Percentiles rank a stretch among this genome's conserved stretches.
Evolutionary conservation across 2,113 vertebrate species (phyloP).

Genomic region (Dipodomys stephensi): DNA sequence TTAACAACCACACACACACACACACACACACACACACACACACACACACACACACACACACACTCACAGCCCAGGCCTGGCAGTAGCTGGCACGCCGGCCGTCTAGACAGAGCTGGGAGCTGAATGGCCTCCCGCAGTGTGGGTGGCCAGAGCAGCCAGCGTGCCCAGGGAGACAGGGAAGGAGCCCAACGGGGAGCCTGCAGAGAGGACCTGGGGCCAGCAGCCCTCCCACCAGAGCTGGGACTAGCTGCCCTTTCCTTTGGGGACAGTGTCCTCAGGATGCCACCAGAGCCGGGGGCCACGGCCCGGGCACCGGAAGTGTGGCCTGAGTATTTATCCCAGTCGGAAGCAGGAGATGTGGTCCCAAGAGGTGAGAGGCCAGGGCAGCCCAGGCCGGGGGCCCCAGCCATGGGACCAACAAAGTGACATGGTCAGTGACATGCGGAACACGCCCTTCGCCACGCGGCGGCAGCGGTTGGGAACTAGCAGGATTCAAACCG

Average conservation of each 20-base stretch:
- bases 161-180: neutral
- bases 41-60: conserved; percentile 67
- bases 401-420: accelerated
- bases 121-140: conserved; percentile 84
- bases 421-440: accelerated
- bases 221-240: neutral
- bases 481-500: neutral
- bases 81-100: conserved; percentile 69
- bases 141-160: neutral
- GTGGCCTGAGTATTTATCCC: too few species aligned
- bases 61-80: conserved; percentile 73
- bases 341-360: too few species aligned
- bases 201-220: neutral
- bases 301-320: neutral
- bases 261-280: neutral
- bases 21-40: conserved; percentile 72
- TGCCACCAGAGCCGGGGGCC: neutral
- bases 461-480: neutral
- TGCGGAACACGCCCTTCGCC: too few species aligned
- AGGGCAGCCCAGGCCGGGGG: neutral
- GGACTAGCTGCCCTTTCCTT: neutral
- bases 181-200: neutral
- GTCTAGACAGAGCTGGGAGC: conserved; percentile 88
- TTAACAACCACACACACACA: conserved; percentile 81
- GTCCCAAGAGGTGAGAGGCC: too few species aligned